Evolutionary conservation across 2,113 vertebrate genomes (phyloP), one percentile per base, ranked within the genome.

Genomic region (Colius striatus): DNA sequence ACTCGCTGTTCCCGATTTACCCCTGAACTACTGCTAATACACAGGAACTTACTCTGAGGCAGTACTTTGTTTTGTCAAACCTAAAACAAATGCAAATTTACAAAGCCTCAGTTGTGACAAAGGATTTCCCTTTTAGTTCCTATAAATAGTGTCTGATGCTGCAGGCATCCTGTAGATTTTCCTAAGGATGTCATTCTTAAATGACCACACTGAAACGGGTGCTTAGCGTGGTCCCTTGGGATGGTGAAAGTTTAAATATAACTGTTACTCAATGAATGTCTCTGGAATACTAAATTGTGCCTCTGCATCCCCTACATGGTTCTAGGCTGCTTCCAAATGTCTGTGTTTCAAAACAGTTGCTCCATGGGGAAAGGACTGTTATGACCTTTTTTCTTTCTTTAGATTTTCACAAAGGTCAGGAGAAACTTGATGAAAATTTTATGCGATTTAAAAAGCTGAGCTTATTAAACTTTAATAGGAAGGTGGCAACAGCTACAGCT

Each of bases 401-500:
- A 91, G 63, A 96, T 97, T 97, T 98, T 97, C 92, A 97, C 94
- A 96, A 96, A 98, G 96, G 95, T 97, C 96, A 97, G 87, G 87
- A 97, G 97, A 98, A 95, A 94, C 96, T 94, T 96, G 94, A 98
- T 98, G 97, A 98, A 98, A 98, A 96, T 97, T 98, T 98, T 97
- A 98, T 98, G 97, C 96, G 92, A 86, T 97, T 97, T 98, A 97
- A 98, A 98, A 98, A 97, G 96, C 97, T 96, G 93, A 94, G 94
- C 93, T 96, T 97, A 98, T 98, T 97, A 98, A 98, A 98, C 36
- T 98, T 98, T 98, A 94, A 98, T 97, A 90, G 95, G 97, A 84
- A 97, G 92, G 95, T 94, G 97, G 95, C 89, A 94, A 94, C 94
- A 97, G 67, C 92, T 95, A 84, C 55, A 92, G 94, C 93, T 89